phyloP scores from a whole-genome alignment of 2,888 invertebrate genomes.

The Linnaemya tessellans region DNA sequence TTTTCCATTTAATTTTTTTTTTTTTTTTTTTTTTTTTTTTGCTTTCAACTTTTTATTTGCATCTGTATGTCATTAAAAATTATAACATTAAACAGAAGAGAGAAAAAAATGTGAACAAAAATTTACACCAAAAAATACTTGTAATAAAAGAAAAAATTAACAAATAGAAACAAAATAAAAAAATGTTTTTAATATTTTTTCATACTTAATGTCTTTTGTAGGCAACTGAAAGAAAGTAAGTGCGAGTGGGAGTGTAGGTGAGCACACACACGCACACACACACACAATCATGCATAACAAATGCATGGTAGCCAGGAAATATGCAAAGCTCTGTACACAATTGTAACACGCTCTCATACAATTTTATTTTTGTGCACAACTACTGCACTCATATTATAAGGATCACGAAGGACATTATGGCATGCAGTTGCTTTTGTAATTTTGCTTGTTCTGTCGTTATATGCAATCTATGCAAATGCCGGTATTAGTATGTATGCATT shows the following conservation, averaged over 20 bases:
- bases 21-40: not conserved
- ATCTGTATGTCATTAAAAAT: slow-evolving; percentile 70
- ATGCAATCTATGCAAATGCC: slow-evolving; percentile 56
- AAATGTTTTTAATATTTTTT: slow-evolving; percentile 34
- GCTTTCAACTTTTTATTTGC: slow-evolving; percentile 33
- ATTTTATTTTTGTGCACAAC: not conserved
- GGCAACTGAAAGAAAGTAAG: slow-evolving; percentile 11
- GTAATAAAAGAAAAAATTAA: slow-evolving; percentile 35
- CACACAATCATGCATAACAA: slow-evolving; percentile 42
- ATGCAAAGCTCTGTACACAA: slow-evolving; percentile 61
- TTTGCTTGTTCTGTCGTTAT: slow-evolving; percentile 13
- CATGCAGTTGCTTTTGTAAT: slow-evolving; percentile 18
- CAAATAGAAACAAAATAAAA: slow-evolving; percentile 54
- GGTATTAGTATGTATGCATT: slow-evolving; percentile 10
- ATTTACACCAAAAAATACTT: slow-evolving; percentile 11
- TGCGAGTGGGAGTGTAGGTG: slow-evolving; percentile 13
- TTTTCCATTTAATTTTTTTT: slow-evolving; percentile 34
- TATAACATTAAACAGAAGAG: slow-evolving; percentile 64
- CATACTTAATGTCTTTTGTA: slow-evolving; percentile 47
- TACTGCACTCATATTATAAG: slow-evolving; percentile 12
- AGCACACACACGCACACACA: not conserved
- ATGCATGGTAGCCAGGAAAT: slow-evolving; percentile 51
- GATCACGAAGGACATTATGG: slow-evolving; percentile 61
- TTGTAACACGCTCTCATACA: slow-evolving; percentile 30
- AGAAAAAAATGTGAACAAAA: not conserved